phyloP scores from a whole-genome alignment of 2,888 invertebrate species.

The Portevinia maculata region DNA sequence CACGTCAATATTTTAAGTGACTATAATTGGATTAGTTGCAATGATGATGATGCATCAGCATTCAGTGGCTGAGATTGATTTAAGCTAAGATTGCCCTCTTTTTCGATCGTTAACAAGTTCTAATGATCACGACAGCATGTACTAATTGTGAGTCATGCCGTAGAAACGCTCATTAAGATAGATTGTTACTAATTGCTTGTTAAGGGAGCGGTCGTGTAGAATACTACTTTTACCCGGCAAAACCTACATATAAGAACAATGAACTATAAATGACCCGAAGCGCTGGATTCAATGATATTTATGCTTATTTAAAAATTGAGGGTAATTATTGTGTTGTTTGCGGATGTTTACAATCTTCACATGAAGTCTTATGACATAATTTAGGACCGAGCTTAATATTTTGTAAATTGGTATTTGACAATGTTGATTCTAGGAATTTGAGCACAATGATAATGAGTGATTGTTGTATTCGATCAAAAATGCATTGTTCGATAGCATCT shows the following conservation, averaged over 20 bases:
- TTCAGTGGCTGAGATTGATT: slow-evolving; percentile 30
- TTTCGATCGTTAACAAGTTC: slow-evolving; percentile 21
- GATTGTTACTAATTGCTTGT: slow-evolving; percentile 55
- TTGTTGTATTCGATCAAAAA: neutral
- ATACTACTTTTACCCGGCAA: slow-evolving; percentile 17
- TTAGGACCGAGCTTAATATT: slow-evolving; percentile 25
- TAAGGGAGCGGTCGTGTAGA: slow-evolving; percentile 53
- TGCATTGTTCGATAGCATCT: too few relatives aligned
- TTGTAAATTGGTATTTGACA: slow-evolving; percentile 27
- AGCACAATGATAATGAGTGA: neutral
- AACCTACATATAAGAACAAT: slow-evolving; percentile 68
- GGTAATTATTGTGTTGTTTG: slow-evolving; percentile 58
- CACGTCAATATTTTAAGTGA: slow-evolving; percentile 38
- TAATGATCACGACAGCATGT: slow-evolving; percentile 30
- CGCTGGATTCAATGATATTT: slow-evolving; percentile 38
- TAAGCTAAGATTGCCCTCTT: slow-evolving; percentile 16
- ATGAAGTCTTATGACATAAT: slow-evolving; percentile 18
- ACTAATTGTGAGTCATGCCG: slow-evolving; percentile 39
- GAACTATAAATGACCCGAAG: slow-evolving; percentile 62
- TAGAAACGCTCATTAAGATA: slow-evolving; percentile 12
- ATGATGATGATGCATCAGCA: neutral
- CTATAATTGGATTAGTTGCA: slow-evolving; percentile 31
- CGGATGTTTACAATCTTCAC: slow-evolving; percentile 65
- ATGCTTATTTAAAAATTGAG: slow-evolving; percentile 54
- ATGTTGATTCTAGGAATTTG: neutral